These are phyloP conservation scores for Staurois parvus DNA, from an alignment of 2,797 vertebrate species.

Conservation along the genomic window DNA sequence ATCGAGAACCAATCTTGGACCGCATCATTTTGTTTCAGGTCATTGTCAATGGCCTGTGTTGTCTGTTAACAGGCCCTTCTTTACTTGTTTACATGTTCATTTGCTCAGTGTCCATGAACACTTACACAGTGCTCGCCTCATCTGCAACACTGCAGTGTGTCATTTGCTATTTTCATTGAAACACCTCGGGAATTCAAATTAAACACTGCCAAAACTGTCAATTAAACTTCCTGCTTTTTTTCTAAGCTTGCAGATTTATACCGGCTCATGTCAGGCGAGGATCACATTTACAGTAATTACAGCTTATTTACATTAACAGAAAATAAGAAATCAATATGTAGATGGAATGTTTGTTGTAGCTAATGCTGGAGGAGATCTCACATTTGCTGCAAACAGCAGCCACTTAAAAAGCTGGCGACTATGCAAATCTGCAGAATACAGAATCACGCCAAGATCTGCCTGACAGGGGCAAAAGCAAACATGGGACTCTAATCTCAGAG, in stretches of 20 bases:
- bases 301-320: constrained; percentile 99
- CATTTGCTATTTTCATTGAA: constrained; percentile 50
- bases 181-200: constrained; percentile 76
- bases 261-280: constrained; percentile 98
- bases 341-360: constrained; percentile 99
- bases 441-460: constrained; percentile 78
- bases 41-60: background rate
- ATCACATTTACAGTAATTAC: constrained; percentile 99
- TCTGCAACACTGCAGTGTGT: constrained; percentile 16
- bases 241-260: constrained; percentile 95
- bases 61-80: background rate
- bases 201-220: constrained; percentile 80
- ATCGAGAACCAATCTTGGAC: no score
- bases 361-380: constrained; percentile 90
- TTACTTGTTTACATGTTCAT: background rate
- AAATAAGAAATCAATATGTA: constrained; percentile 99
- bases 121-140: background rate
- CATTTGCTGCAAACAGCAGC: constrained; percentile 84
- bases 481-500: constrained; percentile 72
- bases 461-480: constrained; percentile 74
- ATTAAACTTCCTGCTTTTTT: constrained; percentile 93
- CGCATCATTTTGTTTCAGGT: no score
- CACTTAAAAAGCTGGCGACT: constrained; percentile 81
- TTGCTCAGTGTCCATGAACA: background rate
- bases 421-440: constrained; percentile 83